These are phyloP conservation scores for Pseudococcus longispinus DNA, from an alignment of 2,888 invertebrate genomes.

Conservation along the genomic window DNA sequence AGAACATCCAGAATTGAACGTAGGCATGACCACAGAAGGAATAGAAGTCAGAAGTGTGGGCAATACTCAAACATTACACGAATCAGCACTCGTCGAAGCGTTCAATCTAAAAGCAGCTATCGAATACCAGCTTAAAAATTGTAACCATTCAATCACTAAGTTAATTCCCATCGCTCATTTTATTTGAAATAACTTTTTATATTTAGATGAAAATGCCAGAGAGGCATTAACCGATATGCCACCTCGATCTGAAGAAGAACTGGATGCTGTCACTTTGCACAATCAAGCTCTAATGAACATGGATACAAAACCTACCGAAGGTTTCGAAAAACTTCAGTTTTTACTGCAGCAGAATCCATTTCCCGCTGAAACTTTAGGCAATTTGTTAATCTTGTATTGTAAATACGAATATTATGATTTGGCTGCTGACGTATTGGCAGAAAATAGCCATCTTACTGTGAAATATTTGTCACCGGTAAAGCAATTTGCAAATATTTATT, in stretches of 20 bases:
- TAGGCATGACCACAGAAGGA: constrained; percentile 95
- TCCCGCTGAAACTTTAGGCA: constrained; percentile 97
- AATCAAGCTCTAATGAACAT: constrained; percentile 94
- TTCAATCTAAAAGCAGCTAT: constrained; percentile 98
- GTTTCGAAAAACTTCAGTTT: constrained; percentile 94
- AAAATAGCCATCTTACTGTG: constrained; percentile 94
- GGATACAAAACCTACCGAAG: constrained; percentile 86
- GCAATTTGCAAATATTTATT: constrained; percentile 58
- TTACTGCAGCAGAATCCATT: constrained; percentile 94
- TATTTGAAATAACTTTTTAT: not conserved
- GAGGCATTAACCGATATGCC: constrained; percentile 90
- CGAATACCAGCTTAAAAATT: constrained; percentile 90
- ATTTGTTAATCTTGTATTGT: constrained; percentile 91
- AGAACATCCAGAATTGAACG: constrained; percentile 95
- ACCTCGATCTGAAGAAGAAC: constrained; percentile 92
- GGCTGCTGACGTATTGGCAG: constrained; percentile 96
- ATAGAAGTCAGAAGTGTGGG: constrained; percentile 94
- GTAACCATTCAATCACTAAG: constrained; percentile 63
- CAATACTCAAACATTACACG: constrained; percentile 89
- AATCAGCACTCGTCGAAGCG: constrained; percentile 96
- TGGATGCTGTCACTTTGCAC: constrained; percentile 96
- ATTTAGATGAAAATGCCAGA: constrained; percentile 78
- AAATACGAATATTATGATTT: constrained; percentile 97
- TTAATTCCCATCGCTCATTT: no score
- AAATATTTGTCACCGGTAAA: constrained; percentile 89